These are phyloP conservation scores for Clostera curtula DNA, from an alignment of 2,888 invertebrate genomes.

Conservation along the genomic window DNA sequence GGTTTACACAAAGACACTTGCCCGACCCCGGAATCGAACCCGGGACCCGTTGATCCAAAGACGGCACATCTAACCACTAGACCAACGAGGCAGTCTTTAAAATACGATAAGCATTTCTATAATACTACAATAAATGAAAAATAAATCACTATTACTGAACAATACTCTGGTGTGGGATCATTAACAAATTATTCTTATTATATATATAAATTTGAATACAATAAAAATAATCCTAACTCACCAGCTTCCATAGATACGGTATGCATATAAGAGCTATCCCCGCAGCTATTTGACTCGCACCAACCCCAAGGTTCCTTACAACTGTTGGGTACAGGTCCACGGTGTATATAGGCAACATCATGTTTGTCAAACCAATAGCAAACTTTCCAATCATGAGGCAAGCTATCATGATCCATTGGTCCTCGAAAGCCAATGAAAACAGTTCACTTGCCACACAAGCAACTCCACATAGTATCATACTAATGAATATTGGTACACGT, in stretches of 20 bases:
- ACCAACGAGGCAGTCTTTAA: too few species aligned
- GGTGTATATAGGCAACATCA: constrained; percentile 84
- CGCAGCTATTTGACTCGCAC: constrained; percentile 84
- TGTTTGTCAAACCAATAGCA: constrained; percentile 85
- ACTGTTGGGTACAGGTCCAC: constrained; percentile 83
- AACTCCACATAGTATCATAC: constrained; percentile 79
- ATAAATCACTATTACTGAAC: too few species aligned
- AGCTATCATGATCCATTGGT: constrained; percentile 81
- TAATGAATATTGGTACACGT: constrained; percentile 81
- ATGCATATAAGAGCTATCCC: constrained; percentile 84
- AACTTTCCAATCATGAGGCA: constrained; percentile 88
- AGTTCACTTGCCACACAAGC: constrained; percentile 80
- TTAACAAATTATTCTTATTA: too few species aligned
- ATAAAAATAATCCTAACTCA: constrained; percentile 65
- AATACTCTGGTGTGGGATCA: too few species aligned
- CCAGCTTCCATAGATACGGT: constrained; percentile 86
- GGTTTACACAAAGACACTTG: too few species aligned
- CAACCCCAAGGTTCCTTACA: constrained; percentile 81
- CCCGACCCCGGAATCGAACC: too few species aligned
- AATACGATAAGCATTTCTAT: constrained; percentile 1
- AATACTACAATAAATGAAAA: too few species aligned
- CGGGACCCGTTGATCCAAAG: too few species aligned
- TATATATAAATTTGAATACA: too few species aligned
- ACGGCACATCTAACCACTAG: too few species aligned
- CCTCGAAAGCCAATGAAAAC: constrained; percentile 64